Base-by-base conservation (phyloP, 2,113 vertebrate genomes). In the Dipodomys ordii region DNA sequence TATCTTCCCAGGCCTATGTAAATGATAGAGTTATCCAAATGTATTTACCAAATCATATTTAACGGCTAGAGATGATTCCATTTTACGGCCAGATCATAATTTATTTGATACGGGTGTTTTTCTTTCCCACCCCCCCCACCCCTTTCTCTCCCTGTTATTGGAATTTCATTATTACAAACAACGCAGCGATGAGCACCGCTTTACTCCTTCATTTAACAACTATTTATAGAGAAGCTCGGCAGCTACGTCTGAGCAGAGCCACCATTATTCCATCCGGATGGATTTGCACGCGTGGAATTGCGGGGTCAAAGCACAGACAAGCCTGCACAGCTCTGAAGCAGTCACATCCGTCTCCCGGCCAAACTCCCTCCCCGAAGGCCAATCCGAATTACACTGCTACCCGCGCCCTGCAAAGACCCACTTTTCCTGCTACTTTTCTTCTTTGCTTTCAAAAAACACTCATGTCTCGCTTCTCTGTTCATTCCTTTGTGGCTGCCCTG, bases 121-220 rank as follows among this genome's bases (percentile, higher is more conserved):
- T 72, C 79, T 81, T 67, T 39, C 35, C 35, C 35, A 39, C 23
- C 7, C 23, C 18, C 7, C 23, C 18, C 8, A 39, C 5, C 39
- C 39, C 39, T 39, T 39, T 39, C 27, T 22, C 32, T 22, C 15
- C 60, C 78, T 44, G 16, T 78, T 71, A 62, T 7, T 93, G 84
- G 67, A 85, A 95, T 92, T 83, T 82, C 93, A 32, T 91, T 67
- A 89, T 87, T 78, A 87, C 76, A 92, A 91, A 95, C 87, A 92
- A 85, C 35, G 49, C 68, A 16, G 57, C 11, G 6, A 73, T 4
- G 39, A 87, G 72, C 46, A 73, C 25, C 18, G 0, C 69, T 80
- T 57, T 32, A 53, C 46, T 77, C 67, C 71, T 92, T 85, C 39
- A 64, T 91, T 88, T 81, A 91, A 83, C 39, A 94, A 90, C 78